Base-by-base conservation (phyloP, 2,113 vertebrate species). In the Chionodraco myersi region DNA sequence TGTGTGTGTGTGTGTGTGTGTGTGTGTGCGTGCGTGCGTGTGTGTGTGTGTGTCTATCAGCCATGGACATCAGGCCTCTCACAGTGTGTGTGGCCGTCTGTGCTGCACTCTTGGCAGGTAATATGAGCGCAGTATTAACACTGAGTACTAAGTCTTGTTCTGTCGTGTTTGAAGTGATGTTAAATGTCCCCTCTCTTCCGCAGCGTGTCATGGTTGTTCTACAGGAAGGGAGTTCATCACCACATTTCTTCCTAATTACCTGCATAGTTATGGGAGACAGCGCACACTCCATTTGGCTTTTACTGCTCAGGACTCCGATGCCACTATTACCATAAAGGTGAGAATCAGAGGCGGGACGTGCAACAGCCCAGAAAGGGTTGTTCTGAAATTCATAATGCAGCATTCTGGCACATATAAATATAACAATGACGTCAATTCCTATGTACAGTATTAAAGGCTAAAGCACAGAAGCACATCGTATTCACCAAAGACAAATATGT, bases 201-300 rank as follows among this genome's bases (percentile, higher is more conserved):
- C 48, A 84, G 82, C 44, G 3, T 60, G 82, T 21, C 72, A 84
- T 48, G 49, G 65, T 1, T 80, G 61, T 62, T 64, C 65, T 2
- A 75, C 72, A 45, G 82, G 82, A 61, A 84, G 60, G 21, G 66
- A 76, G 36, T 84, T 84, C 45, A 80, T 84, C 60, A 84, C 82
- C 4, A 48, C 76, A 41, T 84, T 84, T 67, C n/a, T 84, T 71
- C 72, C 77, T 9, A 79, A 84, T 49, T 48, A 0, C 18, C 0
- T 3, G 10, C 1, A 13, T 9, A 18, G 0, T 7, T 3, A 0
- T 10, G 0, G 0, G 3, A 18, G 23, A 23, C 3, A 41, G 3
- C 53, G 21, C 6, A 16, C 0, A 6, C 77, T 80, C 11, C 2
- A 59, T 4, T 4, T 84, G 49, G 66, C 76, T 48, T n/a, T 84